These are phyloP conservation scores for Oostethus manadensis DNA, from an alignment of 2,113 vertebrate species.

Conservation along the genomic window DNA sequence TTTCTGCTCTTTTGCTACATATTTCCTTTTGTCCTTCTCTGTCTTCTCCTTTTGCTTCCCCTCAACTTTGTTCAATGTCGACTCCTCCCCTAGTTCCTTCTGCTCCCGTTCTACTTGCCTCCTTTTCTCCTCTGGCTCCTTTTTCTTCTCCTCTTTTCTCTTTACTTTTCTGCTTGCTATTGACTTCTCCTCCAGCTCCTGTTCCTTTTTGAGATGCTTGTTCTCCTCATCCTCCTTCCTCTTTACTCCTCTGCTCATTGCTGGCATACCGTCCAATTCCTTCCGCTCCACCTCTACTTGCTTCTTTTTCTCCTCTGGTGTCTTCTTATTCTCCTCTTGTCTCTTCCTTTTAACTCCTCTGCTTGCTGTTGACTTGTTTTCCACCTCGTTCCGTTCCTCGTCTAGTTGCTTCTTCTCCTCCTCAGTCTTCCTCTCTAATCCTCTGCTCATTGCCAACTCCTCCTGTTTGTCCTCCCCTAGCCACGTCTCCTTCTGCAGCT, in stretches of 20 bases:
- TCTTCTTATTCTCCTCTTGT: not conserved
- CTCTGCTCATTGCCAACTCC: too few relatives aligned
- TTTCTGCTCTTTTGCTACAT: too few relatives aligned
- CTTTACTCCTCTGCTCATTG: too few relatives aligned
- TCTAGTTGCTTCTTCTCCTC: too few relatives aligned
- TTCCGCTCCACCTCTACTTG: too few relatives aligned
- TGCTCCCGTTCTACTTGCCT: not conserved
- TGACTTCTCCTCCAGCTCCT: not conserved
- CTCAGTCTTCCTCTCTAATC: not conserved
- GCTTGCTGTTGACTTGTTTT: too few relatives aligned
- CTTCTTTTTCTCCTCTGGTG: too few relatives aligned
- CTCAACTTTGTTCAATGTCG: not conserved
- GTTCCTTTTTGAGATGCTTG: not conserved
- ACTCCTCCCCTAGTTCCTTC: not conserved
- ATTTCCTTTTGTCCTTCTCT: not conserved
- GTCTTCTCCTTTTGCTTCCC: not conserved
- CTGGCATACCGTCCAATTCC: too few relatives aligned
- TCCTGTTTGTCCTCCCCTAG: not conserved
- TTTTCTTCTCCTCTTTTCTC: not conserved
- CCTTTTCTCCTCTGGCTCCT: not conserved
- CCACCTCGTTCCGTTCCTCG: not conserved
- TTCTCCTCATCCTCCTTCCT: too few relatives aligned
- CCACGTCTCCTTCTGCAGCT: not conserved
- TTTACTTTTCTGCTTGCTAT: not conserved
- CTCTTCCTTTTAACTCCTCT: not conserved